Evolutionary conservation across 92 coral and sea anemone genomes (phyloP), one percentile per base, ranked within the genome.

Genomic region (Palythoa grandiflora): DNA sequence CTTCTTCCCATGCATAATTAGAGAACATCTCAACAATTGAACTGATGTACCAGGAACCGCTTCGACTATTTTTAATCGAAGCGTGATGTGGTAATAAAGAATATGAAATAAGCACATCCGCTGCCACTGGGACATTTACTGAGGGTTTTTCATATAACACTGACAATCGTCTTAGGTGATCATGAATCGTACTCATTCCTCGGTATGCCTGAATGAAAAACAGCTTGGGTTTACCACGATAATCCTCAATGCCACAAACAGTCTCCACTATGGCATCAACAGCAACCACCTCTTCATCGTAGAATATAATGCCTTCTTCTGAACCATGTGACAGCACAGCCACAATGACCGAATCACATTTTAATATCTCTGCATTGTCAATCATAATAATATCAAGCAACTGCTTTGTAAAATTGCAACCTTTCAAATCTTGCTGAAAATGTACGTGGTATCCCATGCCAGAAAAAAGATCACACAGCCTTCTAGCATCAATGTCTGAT

Each of bases 1-100:
- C n/a, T n/a, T 92, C 95, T 70, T 87, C 84, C 81, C 93, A 92
- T 35, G 93, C 92, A 44, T 90, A 83, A 37, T 86, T 19, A 12
- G 91, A 89, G 60, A 90, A 92, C 21, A 87, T 80, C 0, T 92
- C 89, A 8, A 92, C 91, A n/a, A n/a, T n/a, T n/a, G n/a, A n/a
- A n/a, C n/a, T n/a, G n/a, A n/a, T n/a, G n/a, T n/a, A n/a, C n/a
- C 91, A 83, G 2, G 88, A 73, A 19, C 88, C 89, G 10, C 15
- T 7, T 19, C 16, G 15, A 6, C 3, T 0, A 38, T 79, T 0
- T 40, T 70, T 87, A 2, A 2, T 83, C 1, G 93, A 75, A 1
- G 55, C 81, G 83, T 54, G 68, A 21, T 89, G 89, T 9, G 61
- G 89, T 48, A 70, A 81, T 14, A 88, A 81, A 19, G 93, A 75